Base-by-base conservation (phyloP, 2,888 invertebrate species). In the Rutpela maculata region DNA sequence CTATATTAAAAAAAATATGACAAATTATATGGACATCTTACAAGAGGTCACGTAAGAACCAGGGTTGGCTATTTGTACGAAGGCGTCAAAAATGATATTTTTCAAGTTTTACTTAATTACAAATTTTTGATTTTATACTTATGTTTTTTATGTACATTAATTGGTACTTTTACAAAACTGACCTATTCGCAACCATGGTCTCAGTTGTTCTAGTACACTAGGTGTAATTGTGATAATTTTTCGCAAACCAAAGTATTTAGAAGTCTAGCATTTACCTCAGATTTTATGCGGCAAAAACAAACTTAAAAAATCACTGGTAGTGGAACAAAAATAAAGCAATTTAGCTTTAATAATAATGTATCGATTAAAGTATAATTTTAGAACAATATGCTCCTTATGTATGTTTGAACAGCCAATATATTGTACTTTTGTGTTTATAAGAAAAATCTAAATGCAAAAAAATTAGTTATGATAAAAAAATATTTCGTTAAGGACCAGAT, bases 21-120 rank as follows among this genome's bases (percentile, higher is more conserved):
- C 78, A 80, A 81, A 80, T 84, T 84, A 82, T 84, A 82, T 83
- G 85, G 85, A 86, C 84, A 84, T 76, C 69, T 31, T 63, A 35
- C 62, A 43, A 63, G 15, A 31, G 50, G 3, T 70, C 70, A 60
- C 19, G 60, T 9, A 70, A 60, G 43, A 60, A 62, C n/a, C 12
- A n/a, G 26, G 50, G 70, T 60, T 38, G 57, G 69, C 43, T 69
- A 18, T 70, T 60, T 70, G 60, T 70, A 70, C 18, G 50, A 60
- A 70, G 35, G 15, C 57, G 38, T 70, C 70, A 60, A 60, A 60
- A 60, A 19, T 6, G 50, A 60, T 70, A 60, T 70, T 70, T 62
- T 70, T 70, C 70, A 50, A 50, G 12, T 1, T 15, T 12, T 70
- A 70, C 18, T 35, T 35, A 7, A 38, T 59, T 69, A 35, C 0